Evolutionary conservation across 2,113 vertebrate genomes (phyloP), one percentile per base, ranked within the genome.

Genomic region (Corythoichthys haematopterus): DNA sequence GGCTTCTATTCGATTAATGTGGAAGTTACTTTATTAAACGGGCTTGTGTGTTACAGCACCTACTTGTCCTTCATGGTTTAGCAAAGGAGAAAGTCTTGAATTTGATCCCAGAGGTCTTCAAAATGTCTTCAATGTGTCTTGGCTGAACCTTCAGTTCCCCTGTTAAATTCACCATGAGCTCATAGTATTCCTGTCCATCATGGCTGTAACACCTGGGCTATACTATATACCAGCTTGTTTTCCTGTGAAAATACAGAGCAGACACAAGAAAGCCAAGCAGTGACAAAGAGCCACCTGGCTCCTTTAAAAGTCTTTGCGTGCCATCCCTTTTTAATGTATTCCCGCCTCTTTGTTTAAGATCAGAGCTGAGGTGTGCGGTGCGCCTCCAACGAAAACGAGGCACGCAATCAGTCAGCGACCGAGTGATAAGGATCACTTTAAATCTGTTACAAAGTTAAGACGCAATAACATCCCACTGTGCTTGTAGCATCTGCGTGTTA

Each of bases 201-300:
- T 36, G 65, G 20, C 65, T 66, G 65, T 79, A 80, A 46, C 79
- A 88, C 88, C 88, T 85, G 79, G 71, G 0, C 74, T 6, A 9
- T 28, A 43, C 2, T 43, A 43, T 43, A 43, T 43, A 46, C 69
- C n/a, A 77, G 58, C 79, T 79, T 78, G 70, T 81, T 78, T 50
- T 64, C 79, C 79, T 84, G 77, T 85, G 75, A 85, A 84, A 87
- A 85, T 84, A 88, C 74, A 77, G 64, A 71, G 20, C 43, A 53
- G 67, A 67, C 70, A 67, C 53, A 71, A 79, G 74, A 74, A 70
- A 76, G 65, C 62, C 45, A 70, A 71, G 63, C 68, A 65, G 59
- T 40, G 80, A 87, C 78, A 81, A 84, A 89, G 84, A 84, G 76
- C 64, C 84, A 82, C 77, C 81, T 82, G 80, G 75, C 62, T 75